Base-by-base conservation (phyloP, 2,113 vertebrate species). In the Sinocyclocheilus anophthalmus region DNA sequence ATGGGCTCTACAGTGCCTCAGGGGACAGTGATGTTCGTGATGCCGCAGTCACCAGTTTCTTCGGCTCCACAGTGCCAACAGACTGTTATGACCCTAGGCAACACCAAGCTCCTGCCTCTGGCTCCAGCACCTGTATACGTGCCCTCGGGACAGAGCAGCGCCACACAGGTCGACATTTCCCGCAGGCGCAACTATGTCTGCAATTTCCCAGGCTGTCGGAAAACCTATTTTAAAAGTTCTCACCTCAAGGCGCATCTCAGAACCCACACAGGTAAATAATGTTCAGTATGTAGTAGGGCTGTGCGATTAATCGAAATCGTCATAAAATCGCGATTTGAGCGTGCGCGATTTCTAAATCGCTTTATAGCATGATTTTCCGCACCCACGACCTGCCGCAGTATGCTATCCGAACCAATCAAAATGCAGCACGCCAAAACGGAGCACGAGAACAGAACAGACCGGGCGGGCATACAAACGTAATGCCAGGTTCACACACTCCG, bases 161-260 rank as follows among this genome's bases (percentile, higher is more conserved):
- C 86, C 88, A 20, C 83, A 0, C 91, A 97, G 91, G 90, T 96
- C 86, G 98, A 99, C 94, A 98, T 99, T 84, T 98, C 96, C 59
- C 95, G 98, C 84, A 94, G 98, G 85, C 97, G 98, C 42, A 99
- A 98, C 92, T 99, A 99, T 0, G 90, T 98, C 6, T 99, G 98
- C 85, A 96, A 86, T 93, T 99, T 98, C 78, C 94, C 96, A 0
- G 97, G 97, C 50, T 99, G 98, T 93, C 96, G 96, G 89, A 99
- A 99, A 92, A 99, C 98, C 0, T 99, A 99, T 89, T 99, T 99
- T 92, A 99, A 99, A 92, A 99, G 98, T 67, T 99, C 98, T 2
- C 98, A 99, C 90, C 98, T 99, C 84, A 99, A 99, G 92, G 98
- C 98, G 79, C 98, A 99, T 87, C 96, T 99, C 22, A 96, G 98